Base-by-base conservation (phyloP, 2,888 invertebrate genomes). In the Malacosoma neustria region DNA sequence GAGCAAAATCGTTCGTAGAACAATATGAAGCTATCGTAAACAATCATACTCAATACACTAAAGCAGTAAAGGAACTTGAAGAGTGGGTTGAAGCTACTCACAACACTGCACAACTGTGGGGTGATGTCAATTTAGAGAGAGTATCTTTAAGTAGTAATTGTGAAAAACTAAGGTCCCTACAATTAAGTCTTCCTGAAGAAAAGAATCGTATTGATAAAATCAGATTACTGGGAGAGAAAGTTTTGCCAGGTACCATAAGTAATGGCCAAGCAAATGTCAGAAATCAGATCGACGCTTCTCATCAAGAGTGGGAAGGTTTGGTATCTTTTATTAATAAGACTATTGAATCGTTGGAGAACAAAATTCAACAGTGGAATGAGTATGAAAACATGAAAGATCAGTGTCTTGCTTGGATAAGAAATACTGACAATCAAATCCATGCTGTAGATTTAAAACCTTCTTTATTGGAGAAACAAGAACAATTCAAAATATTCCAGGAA, bases 281-380 rank as follows among this genome's bases (percentile, higher is more conserved):
- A 43, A 91, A 93, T 7, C 95, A 96, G 79, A 92, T 96, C 31
- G 95, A 96, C 61, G 90, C 91, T 6, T 93, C 95, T 0, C 95
- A 95, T 57, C 94, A 95, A 62, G 95, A 96, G 76, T 96, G 96
- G 96, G 93, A 95, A 67, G 91, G 93, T 9, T 75, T 96, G 1
- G 85, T 92, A 0, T 93, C 95, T 0, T 88, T 92, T 12, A 89
- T 95, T 2, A 90, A 90, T 53, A 91, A 92, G 9, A 93, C 93
- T 0, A 93, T 96, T 33, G 92, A 93, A 51, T 87, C 89, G 1
- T 82, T 98, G 37, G 94, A 97, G 69, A 89, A 87, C 33, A 95
- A 96, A 67, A 87, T 97, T 34, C 92, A 93, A 56, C 94, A 95
- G 60, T 98, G 97, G 97, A 90, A 92, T 37, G 96, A 97, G 59